phyloP scores from a whole-genome alignment of 2,113 vertebrate genomes.

The Pterocles gutturalis region DNA sequence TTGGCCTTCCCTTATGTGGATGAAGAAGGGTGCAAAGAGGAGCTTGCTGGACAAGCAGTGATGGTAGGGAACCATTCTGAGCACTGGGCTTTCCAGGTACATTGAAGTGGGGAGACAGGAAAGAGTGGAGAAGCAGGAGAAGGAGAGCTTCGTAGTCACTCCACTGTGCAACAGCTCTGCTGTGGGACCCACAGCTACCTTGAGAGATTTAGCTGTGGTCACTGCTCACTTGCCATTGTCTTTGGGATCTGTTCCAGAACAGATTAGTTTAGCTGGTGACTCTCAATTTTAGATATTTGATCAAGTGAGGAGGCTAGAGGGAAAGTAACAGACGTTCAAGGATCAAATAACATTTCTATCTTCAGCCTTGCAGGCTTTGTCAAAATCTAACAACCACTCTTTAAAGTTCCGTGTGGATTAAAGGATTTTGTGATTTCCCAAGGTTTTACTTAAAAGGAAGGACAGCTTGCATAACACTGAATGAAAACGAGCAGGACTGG shows the following conservation, averaged over 20 bases:
- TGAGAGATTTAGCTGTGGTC: neutral
- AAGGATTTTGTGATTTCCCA: neutral
- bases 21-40: neutral
- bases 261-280: neutral
- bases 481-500: neutral
- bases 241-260: neutral
- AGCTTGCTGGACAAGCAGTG: neutral
- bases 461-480: neutral
- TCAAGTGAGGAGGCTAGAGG: neutral
- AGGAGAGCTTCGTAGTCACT: neutral
- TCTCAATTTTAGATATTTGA: neutral
- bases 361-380: neutral
- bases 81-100: neutral
- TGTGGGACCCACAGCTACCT: neutral
- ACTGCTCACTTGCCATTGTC: neutral
- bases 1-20: fast-evolving
- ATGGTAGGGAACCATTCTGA: neutral
- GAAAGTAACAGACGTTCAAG: neutral
- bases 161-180: neutral
- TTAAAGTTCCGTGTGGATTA: neutral
- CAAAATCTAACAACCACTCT: neutral
- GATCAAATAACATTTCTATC: neutral
- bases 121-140: neutral
- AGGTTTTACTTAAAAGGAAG: neutral
- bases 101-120: neutral